These are phyloP conservation scores for Drosophila persimilis DNA, from an alignment of 1,140 invertebrate genomes.

Conservation along the genomic window DNA sequence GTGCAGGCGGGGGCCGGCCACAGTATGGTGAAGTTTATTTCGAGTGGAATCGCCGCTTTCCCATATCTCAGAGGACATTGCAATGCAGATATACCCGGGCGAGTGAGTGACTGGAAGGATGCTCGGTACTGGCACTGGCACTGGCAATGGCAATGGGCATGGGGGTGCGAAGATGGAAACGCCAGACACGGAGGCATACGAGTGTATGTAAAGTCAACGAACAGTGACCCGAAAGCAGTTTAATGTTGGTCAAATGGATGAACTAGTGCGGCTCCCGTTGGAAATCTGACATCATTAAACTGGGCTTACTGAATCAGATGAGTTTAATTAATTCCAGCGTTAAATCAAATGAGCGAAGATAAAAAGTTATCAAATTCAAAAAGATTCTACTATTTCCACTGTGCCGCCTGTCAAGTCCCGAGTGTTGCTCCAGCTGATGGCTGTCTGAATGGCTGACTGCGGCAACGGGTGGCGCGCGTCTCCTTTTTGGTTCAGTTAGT, in stretches of 20 bases:
- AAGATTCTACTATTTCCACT: conserved; percentile 17
- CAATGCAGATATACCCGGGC: conserved; percentile 71
- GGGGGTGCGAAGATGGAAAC: too few relatives aligned
- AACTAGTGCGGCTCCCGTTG: too few relatives aligned
- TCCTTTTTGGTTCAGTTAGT: conserved; percentile 77
- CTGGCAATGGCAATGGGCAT: too few relatives aligned
- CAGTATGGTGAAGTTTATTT: conserved; percentile 68
- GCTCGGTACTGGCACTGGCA: conserved; percentile 1
- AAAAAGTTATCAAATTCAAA: too few relatives aligned
- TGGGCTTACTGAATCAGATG: too few relatives aligned
- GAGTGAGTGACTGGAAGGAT: conserved; percentile 59
- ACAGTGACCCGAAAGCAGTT: conserved; percentile 3
- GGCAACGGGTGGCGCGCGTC: conserved; percentile 45
- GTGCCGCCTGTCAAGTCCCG: conserved; percentile 37
- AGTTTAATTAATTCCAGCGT: too few relatives aligned
- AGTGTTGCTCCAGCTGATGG: conserved; percentile 72
- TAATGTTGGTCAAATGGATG: not conserved
- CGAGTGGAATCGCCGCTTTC: conserved; percentile 76
- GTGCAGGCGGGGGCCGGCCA: not conserved
- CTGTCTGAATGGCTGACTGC: conserved; percentile 31
- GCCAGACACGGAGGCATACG: conserved; percentile 4
- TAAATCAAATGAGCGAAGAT: too few relatives aligned
- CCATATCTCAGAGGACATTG: conserved; percentile 78
- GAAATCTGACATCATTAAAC: too few relatives aligned
- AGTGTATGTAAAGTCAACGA: conserved; percentile 7